Base-by-base conservation (phyloP, 2,797 vertebrate species). In the Muscicapa comitata region DNA sequence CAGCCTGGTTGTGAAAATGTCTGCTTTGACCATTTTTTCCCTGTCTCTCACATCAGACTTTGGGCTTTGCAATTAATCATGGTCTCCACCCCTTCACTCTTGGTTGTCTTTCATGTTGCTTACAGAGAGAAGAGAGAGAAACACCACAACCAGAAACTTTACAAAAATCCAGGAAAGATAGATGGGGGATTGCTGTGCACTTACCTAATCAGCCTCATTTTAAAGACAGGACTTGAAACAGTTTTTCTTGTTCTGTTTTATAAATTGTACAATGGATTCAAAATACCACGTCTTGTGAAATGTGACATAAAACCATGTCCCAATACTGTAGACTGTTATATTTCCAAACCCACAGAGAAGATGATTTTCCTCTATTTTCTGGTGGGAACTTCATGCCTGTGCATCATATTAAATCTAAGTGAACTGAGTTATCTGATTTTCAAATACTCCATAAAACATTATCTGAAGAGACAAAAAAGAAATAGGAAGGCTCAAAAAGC, bases 51-150 rank as follows among this genome's bases (percentile, higher is more conserved):
- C 86, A 95, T 97, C 51, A 98, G 98, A 15, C 98, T 99, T 83
- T 99, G 99, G 99, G 98, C 99, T 26, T 96, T 99, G 85, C 99
- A 99, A 94, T 98, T 99, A 71, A 99, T 99, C 91, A 95, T 98
- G 97, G 99, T 99, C 76, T 99, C 99, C 23, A 99, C 98, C 0
- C 99, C 99, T 3, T 99, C 98, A 1, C 98, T 99, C 83, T 91
- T 99, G 68, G 98, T 99, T 75, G 98, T 98, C 20, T 98, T 99
- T 71, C 98, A 99, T 1, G 98, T 99, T 70, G 98, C 98, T 48
- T 99, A 99, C 94, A 94, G 97, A 28, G 98, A 99, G 89, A 97
- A 97, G 78, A 96, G 98, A 6, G 98, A 99, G 95, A 97, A 97
- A 80, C 98, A 91, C 45, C 92, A 97, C 93, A 96, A 97, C 11